phyloP scores from a whole-genome alignment of 2,888 invertebrate genomes.

The Caenorhabditis sp. region DNA sequence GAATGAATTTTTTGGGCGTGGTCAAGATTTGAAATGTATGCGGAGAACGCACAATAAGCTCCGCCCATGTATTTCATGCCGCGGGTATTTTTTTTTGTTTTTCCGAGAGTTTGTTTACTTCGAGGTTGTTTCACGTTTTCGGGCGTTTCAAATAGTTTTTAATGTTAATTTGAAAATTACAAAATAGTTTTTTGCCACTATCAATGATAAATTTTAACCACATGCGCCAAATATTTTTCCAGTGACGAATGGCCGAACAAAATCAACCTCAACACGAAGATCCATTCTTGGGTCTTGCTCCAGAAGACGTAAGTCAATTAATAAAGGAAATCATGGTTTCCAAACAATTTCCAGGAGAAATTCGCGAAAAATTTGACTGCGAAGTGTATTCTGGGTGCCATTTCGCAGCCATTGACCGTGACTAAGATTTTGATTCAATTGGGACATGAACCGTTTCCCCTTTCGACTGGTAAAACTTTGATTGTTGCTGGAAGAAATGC shows the following conservation, averaged over 20 bases:
- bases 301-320: constrained; percentile 27
- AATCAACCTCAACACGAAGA: constrained; percentile 12
- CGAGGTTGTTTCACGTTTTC: constrained; percentile 6
- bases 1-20: not conserved
- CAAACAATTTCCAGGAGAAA: constrained; percentile 52
- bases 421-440: constrained; percentile 63
- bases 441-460: constrained; percentile 70
- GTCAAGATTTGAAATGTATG: constrained; percentile 2
- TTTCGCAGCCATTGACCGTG: constrained; percentile 60
- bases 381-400: constrained; percentile 46
- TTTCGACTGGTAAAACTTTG: constrained; percentile 62
- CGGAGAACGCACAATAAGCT: constrained; percentile 1
- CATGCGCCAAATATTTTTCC: too few species aligned
- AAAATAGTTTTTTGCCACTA: too few species aligned
- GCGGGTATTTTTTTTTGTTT: constrained; percentile 19
- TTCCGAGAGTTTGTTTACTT: constrained; percentile 14
- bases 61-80: constrained; percentile 28
- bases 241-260: constrained; percentile 24
- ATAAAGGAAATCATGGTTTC: not conserved
- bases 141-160: not conserved
- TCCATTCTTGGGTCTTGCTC: constrained; percentile 34
- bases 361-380: constrained; percentile 51
- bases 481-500: constrained; percentile 63
- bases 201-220: too few species aligned
- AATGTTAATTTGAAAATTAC: not conserved